These are phyloP conservation scores for Ischnura elegans DNA, from an alignment of 2,888 invertebrate species.

Conservation along the genomic window DNA sequence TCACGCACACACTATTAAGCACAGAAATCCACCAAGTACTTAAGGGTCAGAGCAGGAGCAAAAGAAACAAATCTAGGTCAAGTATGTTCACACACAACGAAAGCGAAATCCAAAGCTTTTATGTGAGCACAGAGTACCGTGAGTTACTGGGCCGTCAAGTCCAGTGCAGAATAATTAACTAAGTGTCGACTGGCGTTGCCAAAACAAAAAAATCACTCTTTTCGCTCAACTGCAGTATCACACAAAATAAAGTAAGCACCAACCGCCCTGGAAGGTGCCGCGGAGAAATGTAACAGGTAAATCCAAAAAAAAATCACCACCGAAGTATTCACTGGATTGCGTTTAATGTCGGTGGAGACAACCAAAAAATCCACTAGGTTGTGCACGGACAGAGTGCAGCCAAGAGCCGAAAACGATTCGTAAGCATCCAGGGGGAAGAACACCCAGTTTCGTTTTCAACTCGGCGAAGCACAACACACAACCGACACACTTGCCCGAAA, in stretches of 20 bases:
- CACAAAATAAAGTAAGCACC: background rate
- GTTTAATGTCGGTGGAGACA: background rate
- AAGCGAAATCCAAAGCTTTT: background rate
- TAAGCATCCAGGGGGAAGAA: conserved; percentile 60
- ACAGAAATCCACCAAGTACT: background rate
- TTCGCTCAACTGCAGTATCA: background rate
- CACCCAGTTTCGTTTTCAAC: conserved; percentile 48
- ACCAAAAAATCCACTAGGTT: background rate
- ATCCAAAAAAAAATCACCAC: background rate
- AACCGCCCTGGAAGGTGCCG: background rate
- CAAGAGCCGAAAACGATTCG: background rate
- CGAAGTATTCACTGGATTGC: background rate
- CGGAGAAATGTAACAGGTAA: conserved; percentile 21
- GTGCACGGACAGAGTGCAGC: background rate
- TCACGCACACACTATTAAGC: background rate
- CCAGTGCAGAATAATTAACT: background rate
- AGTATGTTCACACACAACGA: background rate
- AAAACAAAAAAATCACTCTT: conserved; percentile 8
- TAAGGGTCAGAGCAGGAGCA: background rate
- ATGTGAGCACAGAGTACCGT: background rate
- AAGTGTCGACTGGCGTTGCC: background rate
- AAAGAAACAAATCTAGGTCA: conserved; percentile 3
- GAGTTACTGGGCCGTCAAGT: background rate
- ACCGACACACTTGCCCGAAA: background rate
- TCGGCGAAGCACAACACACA: background rate